Base-by-base conservation (phyloP, 2,113 vertebrate genomes). In the Trematomus loennbergii region DNA sequence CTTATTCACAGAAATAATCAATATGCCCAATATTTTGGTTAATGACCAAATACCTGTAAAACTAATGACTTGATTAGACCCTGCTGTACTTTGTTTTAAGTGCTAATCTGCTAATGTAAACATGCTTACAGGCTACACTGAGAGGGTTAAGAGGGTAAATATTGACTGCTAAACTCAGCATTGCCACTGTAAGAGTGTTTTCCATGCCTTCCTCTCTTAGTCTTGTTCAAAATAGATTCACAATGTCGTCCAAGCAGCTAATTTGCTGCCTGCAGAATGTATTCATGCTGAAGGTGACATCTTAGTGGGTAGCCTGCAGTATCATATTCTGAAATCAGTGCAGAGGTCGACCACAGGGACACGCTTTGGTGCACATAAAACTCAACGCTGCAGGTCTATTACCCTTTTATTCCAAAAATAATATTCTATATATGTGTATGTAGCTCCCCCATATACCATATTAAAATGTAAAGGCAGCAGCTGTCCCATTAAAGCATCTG, bases 401-500 rank as follows among this genome's bases (percentile, higher is more conserved):
- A 79, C 43, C 50, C 17, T 59, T 29, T 60, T 49, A 9, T 60
- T 64, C 17, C 18, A 33, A 25, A 59, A 65, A 18, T 36, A n/a
- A 33, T 36, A 20, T 50, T 15, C 11, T 25, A 9, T 62, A 16
- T 66, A 11, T 72, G 55, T 71, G 17, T 22, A 2, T 33, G 59
- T 18, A 40, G 36, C 22, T 53, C 40, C 3, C 3, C 25, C 4
- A 7, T 45, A 7, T 45, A 54, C 13, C 40, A 10, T 11, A 25
- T 60, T 3, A 22, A 50, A 22, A 58, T 36, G 53, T 29, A 54
- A 1, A 5, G 13, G 49, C 36, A 12, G 54, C 45, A 59, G 54
- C 45, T 40, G 50, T 64, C 69, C 75, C 59, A 55, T 9, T 58
- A 33, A 40, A 65, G 46, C 71, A 20, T 69, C n/a, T 48, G 43